Conservation (phyloP, 35 echinoderm and acorn worm genomes). For the Holothuria glaberrima region DNA sequence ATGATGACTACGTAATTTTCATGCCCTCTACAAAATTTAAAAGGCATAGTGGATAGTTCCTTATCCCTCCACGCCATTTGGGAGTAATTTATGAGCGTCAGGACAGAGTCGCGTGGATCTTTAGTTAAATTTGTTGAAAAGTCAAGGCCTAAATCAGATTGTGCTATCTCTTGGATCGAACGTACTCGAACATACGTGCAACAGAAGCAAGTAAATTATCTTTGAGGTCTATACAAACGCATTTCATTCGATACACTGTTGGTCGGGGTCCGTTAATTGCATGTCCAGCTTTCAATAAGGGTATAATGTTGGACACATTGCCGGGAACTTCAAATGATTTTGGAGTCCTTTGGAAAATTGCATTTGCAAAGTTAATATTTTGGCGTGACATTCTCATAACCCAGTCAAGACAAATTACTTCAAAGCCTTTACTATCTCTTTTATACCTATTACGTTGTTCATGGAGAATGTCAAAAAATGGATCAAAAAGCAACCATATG, state of each 20-base stretch:
- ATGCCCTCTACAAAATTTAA: neutral
- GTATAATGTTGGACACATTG: neutral
- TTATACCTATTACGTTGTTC: neutral
- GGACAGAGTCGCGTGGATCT: neutral
- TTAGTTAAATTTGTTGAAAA: neutral
- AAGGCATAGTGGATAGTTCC: too few relatives aligned
- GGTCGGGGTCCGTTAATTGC: slow-evolving; percentile 13
- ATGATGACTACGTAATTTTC: neutral
- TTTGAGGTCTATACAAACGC: neutral
- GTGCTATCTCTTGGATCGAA: neutral
- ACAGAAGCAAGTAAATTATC: too few relatives aligned
- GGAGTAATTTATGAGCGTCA: neutral
- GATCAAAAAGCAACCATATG: neutral
- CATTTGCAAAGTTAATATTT: slow-evolving; percentile 40
- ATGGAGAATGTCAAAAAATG: neutral
- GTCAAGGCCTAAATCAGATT: neutral
- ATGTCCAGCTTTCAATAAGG: neutral
- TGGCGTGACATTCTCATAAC: slow-evolving; percentile 35
- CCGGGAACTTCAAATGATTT: neutral
- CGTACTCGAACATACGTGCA: neutral
- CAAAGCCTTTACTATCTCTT: neutral
- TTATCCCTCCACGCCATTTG: neutral
- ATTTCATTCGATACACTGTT: slow-evolving; percentile 17
- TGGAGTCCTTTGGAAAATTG: neutral
- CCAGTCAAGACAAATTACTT: neutral